Percentiles rank a stretch among this genome's conserved stretches.
Evolutionary conservation across 2,113 vertebrate species (phyloP).

Genomic region (Clarias macrocephalus): DNA sequence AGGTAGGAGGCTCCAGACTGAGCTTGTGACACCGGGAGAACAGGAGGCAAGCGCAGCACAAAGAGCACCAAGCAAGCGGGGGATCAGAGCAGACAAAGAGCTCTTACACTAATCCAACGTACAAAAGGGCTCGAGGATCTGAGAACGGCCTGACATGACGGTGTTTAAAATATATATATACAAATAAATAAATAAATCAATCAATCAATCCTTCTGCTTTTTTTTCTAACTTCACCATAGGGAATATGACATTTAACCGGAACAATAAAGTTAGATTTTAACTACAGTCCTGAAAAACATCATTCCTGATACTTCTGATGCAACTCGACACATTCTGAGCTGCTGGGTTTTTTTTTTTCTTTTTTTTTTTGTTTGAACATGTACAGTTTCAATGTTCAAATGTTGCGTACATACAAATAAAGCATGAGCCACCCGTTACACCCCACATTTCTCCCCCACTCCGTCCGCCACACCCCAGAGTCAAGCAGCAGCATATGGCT

Average conservation of each 20-base stretch:
- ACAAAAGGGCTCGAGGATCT: constrained; percentile 44
- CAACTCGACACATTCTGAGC: not conserved
- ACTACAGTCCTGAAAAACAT: not conserved
- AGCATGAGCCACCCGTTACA: not conserved
- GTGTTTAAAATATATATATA: not conserved
- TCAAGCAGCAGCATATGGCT: constrained; percentile 30
- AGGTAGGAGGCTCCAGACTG: constrained; percentile 27
- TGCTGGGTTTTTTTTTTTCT: no score
- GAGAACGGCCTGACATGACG: not conserved
- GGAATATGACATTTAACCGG: not conserved
- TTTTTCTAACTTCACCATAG: not conserved
- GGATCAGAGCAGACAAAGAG: constrained; percentile 45
- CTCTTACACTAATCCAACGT: constrained; percentile 43
- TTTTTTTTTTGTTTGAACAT: not conserved
- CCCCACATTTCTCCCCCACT: not conserved
- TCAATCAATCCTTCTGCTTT: not conserved
- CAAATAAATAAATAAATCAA: not conserved
- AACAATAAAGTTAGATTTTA: not conserved
- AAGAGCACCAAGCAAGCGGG: constrained; percentile 25
- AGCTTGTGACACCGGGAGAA: constrained; percentile 37
- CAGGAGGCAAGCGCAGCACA: constrained; percentile 42
- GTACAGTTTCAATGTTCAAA: not conserved
- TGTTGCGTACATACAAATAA: not conserved
- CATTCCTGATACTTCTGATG: not conserved
- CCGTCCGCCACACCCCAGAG: not conserved